These are phyloP conservation scores for Allobates femoralis DNA, from an alignment of 2,797 vertebrate genomes.

Conservation along the genomic window DNA sequence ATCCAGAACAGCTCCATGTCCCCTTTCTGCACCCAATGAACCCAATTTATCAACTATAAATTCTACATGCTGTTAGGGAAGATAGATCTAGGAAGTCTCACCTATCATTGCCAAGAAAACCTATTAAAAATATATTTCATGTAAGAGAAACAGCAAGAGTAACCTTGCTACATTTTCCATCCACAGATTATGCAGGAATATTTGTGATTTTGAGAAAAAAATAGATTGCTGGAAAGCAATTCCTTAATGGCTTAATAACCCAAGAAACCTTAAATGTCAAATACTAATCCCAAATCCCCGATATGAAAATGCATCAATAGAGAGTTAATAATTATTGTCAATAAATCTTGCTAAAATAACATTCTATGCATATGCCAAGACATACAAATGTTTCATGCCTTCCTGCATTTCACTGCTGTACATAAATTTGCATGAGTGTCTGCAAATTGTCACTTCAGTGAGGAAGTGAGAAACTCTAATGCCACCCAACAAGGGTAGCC, in stretches of 20 bases:
- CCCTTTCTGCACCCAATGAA: background rate
- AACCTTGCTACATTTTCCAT: background rate
- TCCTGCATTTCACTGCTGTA: too few relatives aligned
- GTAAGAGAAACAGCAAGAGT: background rate
- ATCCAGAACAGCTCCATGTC: background rate
- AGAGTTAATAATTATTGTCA: background rate
- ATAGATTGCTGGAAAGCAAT: background rate
- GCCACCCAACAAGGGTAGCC: too few relatives aligned
- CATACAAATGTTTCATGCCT: too few relatives aligned
- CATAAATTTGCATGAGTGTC: too few relatives aligned
- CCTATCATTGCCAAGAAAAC: conserved; percentile 13
- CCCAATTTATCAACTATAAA: conserved; percentile 13
- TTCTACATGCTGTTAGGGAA: background rate
- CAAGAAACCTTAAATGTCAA: background rate
- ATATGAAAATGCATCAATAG: background rate
- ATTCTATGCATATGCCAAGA: background rate
- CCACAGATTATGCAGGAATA: background rate
- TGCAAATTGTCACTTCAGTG: too few relatives aligned
- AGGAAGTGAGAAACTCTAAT: too few relatives aligned
- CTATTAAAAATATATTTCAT: conserved; percentile 8
- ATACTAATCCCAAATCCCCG: background rate
- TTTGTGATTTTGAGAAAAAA: background rate
- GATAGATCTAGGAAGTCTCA: background rate
- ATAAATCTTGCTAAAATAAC: background rate
- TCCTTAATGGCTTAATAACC: background rate